phyloP scores from a whole-genome alignment of 2,797 vertebrate species.

The Scarus forsteni region DNA sequence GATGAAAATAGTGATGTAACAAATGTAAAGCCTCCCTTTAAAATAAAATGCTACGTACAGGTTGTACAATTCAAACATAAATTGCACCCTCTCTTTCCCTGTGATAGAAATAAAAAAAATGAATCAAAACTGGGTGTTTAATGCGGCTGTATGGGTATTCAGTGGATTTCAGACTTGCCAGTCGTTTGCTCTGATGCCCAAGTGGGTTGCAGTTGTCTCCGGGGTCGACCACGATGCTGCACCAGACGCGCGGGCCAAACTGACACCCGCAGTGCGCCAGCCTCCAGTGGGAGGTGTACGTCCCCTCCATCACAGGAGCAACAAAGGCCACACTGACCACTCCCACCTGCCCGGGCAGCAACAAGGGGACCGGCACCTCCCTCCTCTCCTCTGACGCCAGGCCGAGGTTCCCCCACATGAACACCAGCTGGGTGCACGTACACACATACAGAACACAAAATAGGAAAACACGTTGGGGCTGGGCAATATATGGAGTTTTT shows the following conservation, averaged over 20 bases:
- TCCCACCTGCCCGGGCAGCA: slow-evolving; percentile 93
- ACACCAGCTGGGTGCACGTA: slow-evolving; percentile 90
- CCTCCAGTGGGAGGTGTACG: slow-evolving; percentile 98
- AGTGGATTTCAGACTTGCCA: slow-evolving; percentile 82
- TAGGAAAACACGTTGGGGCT: slow-evolving; percentile 54
- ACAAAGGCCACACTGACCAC: slow-evolving; percentile 95
- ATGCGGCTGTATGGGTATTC: slow-evolving; percentile 18
- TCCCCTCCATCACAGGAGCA: slow-evolving; percentile 93
- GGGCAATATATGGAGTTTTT: too few relatives aligned
- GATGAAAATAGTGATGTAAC: too few relatives aligned
- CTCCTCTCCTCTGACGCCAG: slow-evolving; percentile 90
- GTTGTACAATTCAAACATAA: too few relatives aligned
- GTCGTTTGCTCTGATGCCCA: slow-evolving; percentile 77
- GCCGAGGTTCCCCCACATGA: slow-evolving; percentile 98
- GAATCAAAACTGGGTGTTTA: background rate
- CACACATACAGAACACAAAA: slow-evolving; percentile 77
- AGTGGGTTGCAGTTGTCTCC: slow-evolving; percentile 69
- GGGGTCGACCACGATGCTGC: slow-evolving; percentile 95
- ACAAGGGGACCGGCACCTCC: slow-evolving; percentile 91
- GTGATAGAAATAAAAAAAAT: background rate
- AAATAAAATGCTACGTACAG: too few relatives aligned
- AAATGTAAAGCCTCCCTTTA: too few relatives aligned
- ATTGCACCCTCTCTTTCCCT: too few relatives aligned
- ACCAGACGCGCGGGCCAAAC: slow-evolving; percentile 98
- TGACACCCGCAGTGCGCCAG: slow-evolving; percentile 95